phyloP scores from a whole-genome alignment of 2,888 invertebrate genomes.

The Scelioninae gen. 1 region DNA sequence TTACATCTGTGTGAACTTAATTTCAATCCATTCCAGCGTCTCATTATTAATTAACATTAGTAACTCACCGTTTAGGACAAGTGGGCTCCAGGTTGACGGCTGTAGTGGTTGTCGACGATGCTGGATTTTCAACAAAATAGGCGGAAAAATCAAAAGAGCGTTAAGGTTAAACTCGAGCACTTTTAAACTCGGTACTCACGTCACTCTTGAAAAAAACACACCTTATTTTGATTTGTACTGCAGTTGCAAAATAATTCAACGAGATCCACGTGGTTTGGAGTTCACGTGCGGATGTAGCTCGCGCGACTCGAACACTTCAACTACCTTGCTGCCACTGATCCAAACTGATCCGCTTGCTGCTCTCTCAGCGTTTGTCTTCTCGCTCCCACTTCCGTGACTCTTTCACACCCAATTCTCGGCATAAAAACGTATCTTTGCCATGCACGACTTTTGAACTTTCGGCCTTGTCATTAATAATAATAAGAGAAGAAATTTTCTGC shows the following conservation, averaged over 20 bases:
- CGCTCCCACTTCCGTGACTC: conserved; percentile 59
- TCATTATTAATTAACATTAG: too few relatives aligned
- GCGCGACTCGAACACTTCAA: conserved; percentile 79
- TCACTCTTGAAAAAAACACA: conserved; percentile 32
- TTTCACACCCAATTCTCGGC: conserved; percentile 23
- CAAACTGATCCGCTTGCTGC: conserved; percentile 74
- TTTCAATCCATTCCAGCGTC: too few relatives aligned
- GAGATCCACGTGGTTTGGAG: conserved; percentile 75
- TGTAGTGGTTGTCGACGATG: too few relatives aligned
- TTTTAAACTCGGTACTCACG: too few relatives aligned
- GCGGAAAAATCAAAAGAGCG: too few relatives aligned
- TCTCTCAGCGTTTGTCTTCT: conserved; percentile 45
- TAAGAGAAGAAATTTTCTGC: not conserved
- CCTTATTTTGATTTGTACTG: not conserved
- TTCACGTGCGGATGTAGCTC: conserved; percentile 70
- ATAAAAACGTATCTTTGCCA: conserved; percentile 29
- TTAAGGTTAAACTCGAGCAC: too few relatives aligned
- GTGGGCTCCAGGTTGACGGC: too few relatives aligned
- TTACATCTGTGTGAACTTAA: too few relatives aligned
- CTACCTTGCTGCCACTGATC: conserved; percentile 80
- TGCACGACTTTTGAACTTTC: conserved; percentile 51
- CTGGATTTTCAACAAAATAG: too few relatives aligned
- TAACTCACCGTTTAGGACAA: too few relatives aligned
- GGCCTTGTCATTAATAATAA: conserved; percentile 46
- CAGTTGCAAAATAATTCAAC: not conserved